Evolutionary conservation across 2,797 vertebrate genomes (phyloP).

Genomic region (Poliocrania exsul): DNA sequence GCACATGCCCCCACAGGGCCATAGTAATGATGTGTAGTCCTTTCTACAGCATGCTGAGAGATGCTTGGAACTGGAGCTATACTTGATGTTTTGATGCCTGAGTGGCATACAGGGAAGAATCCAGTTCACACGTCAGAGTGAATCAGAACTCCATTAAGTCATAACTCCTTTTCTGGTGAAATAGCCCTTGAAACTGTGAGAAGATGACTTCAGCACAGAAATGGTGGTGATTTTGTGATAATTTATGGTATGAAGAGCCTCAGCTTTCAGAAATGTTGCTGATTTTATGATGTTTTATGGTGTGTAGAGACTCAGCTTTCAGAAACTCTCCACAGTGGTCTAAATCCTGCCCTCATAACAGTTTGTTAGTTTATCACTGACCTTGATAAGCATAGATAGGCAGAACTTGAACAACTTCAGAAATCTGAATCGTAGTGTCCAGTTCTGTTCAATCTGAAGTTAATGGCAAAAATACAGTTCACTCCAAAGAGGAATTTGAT

Average conservation of each 20-base stretch:
- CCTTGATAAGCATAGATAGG: background rate
- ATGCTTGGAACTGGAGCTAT: background rate
- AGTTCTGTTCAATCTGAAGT: background rate
- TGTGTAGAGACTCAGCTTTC: background rate
- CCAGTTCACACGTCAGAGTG: background rate
- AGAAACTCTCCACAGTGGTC: background rate
- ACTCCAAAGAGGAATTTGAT: background rate
- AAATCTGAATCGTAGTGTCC: background rate
- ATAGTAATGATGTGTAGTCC: fast-evolving
- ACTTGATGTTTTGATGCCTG: background rate
- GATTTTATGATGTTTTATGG: background rate
- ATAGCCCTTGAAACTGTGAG: background rate
- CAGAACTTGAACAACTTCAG: background rate
- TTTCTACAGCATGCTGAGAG: background rate
- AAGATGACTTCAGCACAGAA: background rate
- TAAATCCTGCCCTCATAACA: background rate
- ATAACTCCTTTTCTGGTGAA: background rate
- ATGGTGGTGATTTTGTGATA: background rate
- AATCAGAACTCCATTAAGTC: background rate
- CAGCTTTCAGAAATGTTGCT: background rate
- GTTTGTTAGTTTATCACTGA: background rate
- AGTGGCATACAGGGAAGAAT: background rate
- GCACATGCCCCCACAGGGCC: background rate
- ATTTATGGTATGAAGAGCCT: background rate
- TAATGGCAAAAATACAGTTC: background rate